Evolutionary conservation across 1,140 invertebrate genomes (phyloP).

Genomic region (Lerema accius): DNA sequence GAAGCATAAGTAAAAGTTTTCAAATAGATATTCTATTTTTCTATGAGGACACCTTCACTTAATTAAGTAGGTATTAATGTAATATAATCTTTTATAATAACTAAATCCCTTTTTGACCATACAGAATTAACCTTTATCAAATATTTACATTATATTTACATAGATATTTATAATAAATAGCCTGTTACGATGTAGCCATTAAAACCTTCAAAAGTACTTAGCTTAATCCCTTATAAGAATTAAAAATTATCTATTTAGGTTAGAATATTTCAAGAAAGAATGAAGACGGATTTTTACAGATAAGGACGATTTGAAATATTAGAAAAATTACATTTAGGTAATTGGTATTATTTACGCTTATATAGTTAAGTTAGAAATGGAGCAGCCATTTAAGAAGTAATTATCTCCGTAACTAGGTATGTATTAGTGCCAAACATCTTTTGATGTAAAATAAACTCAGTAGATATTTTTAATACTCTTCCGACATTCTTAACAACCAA

Average conservation of each 20-base stretch:
- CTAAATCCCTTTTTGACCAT: constrained; percentile 20
- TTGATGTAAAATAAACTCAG: background rate
- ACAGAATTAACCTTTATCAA: constrained; percentile 19
- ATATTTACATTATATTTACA: constrained; percentile 51
- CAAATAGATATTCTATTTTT: background rate
- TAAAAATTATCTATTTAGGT: constrained; percentile 5
- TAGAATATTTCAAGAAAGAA: background rate
- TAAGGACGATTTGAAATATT: background rate
- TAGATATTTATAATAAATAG: constrained; percentile 12
- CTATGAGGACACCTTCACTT: background rate
- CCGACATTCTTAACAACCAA: too few species aligned
- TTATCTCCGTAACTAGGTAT: background rate
- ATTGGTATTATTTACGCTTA: background rate
- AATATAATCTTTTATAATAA: constrained; percentile 14
- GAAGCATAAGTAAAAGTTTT: background rate
- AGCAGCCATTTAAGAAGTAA: constrained; percentile 7
- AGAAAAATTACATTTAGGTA: background rate
- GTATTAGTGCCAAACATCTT: background rate
- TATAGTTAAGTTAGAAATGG: background rate
- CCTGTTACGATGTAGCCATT: constrained; percentile 33
- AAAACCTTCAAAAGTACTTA: constrained; percentile 9
- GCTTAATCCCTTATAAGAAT: constrained; percentile 1
- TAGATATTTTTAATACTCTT: background rate
- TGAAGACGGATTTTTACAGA: constrained; percentile 15
- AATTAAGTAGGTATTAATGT: background rate